Evolutionary conservation across 2,888 invertebrate species (phyloP), one percentile per base, ranked within the genome.

Genomic region (Cerastoderma edule): DNA sequence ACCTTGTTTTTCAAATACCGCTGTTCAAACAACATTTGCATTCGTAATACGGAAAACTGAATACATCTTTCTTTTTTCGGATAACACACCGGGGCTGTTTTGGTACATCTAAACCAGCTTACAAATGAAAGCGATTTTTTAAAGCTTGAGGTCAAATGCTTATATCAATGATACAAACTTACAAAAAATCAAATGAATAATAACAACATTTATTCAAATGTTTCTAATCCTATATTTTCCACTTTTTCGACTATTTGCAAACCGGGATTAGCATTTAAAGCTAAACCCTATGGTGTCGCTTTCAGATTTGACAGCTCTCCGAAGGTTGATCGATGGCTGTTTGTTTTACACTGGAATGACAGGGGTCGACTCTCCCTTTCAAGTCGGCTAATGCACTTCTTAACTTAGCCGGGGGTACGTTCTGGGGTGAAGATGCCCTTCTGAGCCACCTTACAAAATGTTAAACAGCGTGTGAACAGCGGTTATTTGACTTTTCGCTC

Each of bases 161-260:
- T n/a, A n/a, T n/a, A n/a, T n/a, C n/a, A 60, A 39, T n/a, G 60
- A 60, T 60, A 60, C 60, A 60, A 60, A 35, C n/a, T n/a, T 60
- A 60, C 60, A 60, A 60, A 60, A 39, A 60, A 60, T 39, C 39
- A n/a, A 60, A 60, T 60, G 39, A 32, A 27, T 22, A 60, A 60
- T 60, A n/a, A 56, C 32, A n/a, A 56, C 32, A 60, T 33, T 60
- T 27, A 60, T 60, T 60, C 39, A 60, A 60, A 60, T 60, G 60
- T 60, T 60, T 60, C 60, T 60, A 60, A 60, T 60, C 60, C 60
- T 10, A 60, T 60, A 60, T 60, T 60, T 60, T 60, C 60, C 60
- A 60, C 60, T 39, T 24, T 22, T 39, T 24, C 13, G 39, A 60
- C 22, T 60, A n/a, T 60, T 60, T 60, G 60, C 60, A 60, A 39